Percentiles rank a stretch among this genome's conserved stretches.
These are phyloP conservation scores for Tupiocoris notatus DNA, from an alignment of 2,888 invertebrate species.

Conservation along the genomic window DNA sequence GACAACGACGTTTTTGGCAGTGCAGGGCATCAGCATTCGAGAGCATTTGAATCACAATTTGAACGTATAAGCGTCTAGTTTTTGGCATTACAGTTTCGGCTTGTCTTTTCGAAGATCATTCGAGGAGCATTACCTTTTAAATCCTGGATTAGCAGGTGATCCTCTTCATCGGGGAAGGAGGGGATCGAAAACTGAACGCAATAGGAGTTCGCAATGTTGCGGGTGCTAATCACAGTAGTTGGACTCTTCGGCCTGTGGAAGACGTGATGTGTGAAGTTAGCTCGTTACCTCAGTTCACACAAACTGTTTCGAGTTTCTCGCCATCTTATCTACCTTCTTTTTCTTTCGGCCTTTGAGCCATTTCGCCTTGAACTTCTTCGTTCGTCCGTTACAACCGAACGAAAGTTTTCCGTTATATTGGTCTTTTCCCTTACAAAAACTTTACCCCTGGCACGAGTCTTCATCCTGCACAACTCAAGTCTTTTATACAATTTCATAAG, in stretches of 20 bases:
- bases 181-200: neutral
- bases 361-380: neutral
- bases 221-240: slow-evolving; percentile 36
- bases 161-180: neutral
- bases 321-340: neutral
- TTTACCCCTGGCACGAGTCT: neutral
- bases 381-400: neutral
- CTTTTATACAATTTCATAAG: too few species aligned
- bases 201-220: neutral
- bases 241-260: neutral
- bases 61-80: too few species aligned
- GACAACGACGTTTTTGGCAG: too few species aligned
- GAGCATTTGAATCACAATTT: too few species aligned
- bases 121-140: too few species aligned
- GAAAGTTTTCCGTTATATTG: slow-evolving; percentile 32
- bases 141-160: too few species aligned
- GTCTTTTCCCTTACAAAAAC: slow-evolving; percentile 4
- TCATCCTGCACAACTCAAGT: too few species aligned
- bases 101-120: too few species aligned
- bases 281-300: slow-evolving; percentile 11
- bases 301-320: slow-evolving; percentile 35
- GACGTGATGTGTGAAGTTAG: slow-evolving; percentile 39
- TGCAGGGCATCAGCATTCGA: too few species aligned
- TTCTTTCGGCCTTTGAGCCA: neutral
- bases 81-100: too few species aligned